Conservation (phyloP, 2,888 invertebrate genomes). For the Blomia tropicalis region DNA sequence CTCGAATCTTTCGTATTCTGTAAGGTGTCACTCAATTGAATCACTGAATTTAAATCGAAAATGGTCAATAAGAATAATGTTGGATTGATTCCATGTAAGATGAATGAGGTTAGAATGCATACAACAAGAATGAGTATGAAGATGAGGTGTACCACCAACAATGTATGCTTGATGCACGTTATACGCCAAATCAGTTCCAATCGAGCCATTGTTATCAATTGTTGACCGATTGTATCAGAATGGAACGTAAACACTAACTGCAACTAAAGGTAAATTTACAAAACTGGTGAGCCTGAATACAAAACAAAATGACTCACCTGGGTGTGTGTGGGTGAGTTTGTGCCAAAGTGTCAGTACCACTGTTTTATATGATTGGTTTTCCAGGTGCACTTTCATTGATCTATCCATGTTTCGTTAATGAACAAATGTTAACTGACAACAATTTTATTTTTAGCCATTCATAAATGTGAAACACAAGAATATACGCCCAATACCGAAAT, state of each 20-base stretch:
- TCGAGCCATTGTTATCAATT: not conserved
- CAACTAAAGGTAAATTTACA: not conserved
- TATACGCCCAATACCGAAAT: no score
- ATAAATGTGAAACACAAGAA: no score
- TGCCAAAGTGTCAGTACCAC: no score
- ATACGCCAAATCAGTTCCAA: not conserved
- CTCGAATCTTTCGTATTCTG: not conserved
- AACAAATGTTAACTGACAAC: no score
- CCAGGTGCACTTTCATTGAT: no score
- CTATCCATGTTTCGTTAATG: no score
- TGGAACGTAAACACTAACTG: no score
- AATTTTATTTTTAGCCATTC: no score
- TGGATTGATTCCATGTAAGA: slow-evolving; percentile 10
- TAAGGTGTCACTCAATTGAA: slow-evolving; percentile 4
- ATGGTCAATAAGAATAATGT: not conserved
- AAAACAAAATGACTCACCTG: no score
- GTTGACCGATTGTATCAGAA: no score
- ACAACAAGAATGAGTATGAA: slow-evolving; percentile 3
- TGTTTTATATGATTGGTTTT: no score
- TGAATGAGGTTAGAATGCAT: not conserved
- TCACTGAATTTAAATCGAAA: slow-evolving; percentile 13
- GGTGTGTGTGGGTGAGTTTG: no score
- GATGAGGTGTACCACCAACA: not conserved
- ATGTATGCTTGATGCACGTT: not conserved
- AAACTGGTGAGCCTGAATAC: not conserved